Evolutionary conservation across 92 coral and sea anemone species (phyloP).

Genomic region (Phenganax marumi): DNA sequence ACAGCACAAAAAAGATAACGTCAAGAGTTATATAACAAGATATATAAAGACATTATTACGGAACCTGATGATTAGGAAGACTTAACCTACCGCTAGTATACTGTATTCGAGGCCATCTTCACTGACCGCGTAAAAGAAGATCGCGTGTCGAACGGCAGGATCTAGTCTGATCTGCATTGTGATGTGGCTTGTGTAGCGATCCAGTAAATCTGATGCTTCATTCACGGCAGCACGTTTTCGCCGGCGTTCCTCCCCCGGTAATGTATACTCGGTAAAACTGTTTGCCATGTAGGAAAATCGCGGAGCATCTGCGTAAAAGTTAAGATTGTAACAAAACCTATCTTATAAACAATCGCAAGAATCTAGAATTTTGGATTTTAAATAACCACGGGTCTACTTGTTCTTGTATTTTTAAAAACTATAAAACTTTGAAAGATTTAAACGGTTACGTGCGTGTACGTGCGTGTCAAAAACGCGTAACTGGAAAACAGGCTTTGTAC

Average conservation of each 20-base stretch:
- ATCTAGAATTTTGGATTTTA: too few relatives aligned
- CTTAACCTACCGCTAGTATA: slow-evolving; percentile 21
- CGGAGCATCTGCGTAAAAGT: slow-evolving; percentile 36
- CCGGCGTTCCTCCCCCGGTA: slow-evolving; percentile 61
- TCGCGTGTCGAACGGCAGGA: slow-evolving; percentile 30
- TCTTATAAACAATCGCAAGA: too few relatives aligned
- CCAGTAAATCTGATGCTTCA: slow-evolving; percentile 68
- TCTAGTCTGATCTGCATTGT: slow-evolving; percentile 83
- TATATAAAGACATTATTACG: too few relatives aligned
- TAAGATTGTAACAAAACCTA: too few relatives aligned
- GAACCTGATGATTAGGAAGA: too few relatives aligned
- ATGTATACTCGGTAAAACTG: slow-evolving; percentile 76
- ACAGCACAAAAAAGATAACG: neutral
- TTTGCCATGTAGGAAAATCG: slow-evolving; percentile 62
- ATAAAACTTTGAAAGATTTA: too few relatives aligned
- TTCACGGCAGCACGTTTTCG: slow-evolving; percentile 74
- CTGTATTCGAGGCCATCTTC: slow-evolving; percentile 31
- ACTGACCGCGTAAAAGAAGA: slow-evolving; percentile 14
- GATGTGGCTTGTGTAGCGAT: slow-evolving; percentile 74
- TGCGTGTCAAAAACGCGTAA: too few relatives aligned
- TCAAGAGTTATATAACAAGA: neutral
- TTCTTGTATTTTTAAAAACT: too few relatives aligned
- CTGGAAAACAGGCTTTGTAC: too few relatives aligned
- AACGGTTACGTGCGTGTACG: too few relatives aligned
- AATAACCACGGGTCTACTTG: too few relatives aligned